Evolutionary conservation across 1,140 invertebrate genomes (phyloP), one percentile per base, ranked within the genome.

Genomic region (Aricia agestis): DNA sequence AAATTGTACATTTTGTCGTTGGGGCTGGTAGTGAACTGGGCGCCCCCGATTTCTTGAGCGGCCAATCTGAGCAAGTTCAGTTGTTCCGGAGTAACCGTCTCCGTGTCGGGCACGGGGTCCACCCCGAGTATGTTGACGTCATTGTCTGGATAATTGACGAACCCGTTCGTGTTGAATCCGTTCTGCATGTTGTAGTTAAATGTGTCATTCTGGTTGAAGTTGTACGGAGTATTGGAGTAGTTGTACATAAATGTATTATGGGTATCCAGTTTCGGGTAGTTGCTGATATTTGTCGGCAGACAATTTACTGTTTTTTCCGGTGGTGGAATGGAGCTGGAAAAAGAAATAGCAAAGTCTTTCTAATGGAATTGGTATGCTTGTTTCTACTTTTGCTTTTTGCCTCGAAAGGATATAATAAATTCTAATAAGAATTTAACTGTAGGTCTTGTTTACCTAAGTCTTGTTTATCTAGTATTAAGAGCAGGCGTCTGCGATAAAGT

Each of bases 41-140:
- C 89, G 11, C 89, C 86, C 0, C 90, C 83, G 13, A 92, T 89
- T 73, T 92, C 89, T 77, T 92, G 90, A 18, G 91, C 87, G 0
- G 91, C 91, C 11, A 92, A 72, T 73, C 89, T 82, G 31, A 92
- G 78, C 17, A 92, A 74, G 66, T 92, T 92, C 0, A 92, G 73
- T 65, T 92, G 89, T 78, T 89, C 89, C 0, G 87, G 87, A 0
- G 85, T 85, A 1, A 91, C 86, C 0, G 82, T 78, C 2, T 86
- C 83, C 0, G 79, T 70, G 3, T 88, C 85, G 0, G 74, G 67
- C 1, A 89, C 74, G 0, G 85, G 73, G 11, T 90, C 88, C 7
- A 87, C 72, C 13, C 80, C 81, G 0, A 89, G 72, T 7, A 89
- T 65, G 66, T 76, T 85, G 11, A 85, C 76, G 25, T 89, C 85